Conservation (phyloP, 2,797 vertebrate species). For the Acrossocheilus wenchowensis region DNA sequence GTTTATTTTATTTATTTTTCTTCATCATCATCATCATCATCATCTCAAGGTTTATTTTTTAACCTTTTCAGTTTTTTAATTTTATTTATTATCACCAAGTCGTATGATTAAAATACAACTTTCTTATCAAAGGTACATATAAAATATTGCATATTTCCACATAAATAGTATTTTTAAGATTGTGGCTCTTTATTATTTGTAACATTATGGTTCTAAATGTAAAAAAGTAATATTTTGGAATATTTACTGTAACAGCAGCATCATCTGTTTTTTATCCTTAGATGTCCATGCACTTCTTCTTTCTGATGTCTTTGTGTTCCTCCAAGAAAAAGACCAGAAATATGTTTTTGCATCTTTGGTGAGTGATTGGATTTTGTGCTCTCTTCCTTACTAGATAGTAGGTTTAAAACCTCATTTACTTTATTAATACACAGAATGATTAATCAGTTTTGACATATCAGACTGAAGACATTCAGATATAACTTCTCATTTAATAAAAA, state of each 20-base stretch:
- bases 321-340: slow-evolving; percentile 99
- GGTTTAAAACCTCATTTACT: background rate
- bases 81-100: too few relatives aligned
- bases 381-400: background rate
- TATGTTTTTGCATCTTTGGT: slow-evolving; percentile 95
- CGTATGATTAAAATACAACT: background rate
- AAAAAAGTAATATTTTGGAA: background rate
- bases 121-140: background rate
- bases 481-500: background rate
- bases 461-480: background rate
- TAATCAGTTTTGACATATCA: background rate
- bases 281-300: slow-evolving; percentile 95
- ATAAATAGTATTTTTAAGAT: background rate
- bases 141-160: background rate
- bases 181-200: too few relatives aligned
- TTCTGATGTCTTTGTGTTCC: slow-evolving; percentile 91
- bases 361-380: slow-evolving; percentile 63
- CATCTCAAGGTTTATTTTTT: background rate
- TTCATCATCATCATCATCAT: too few relatives aligned
- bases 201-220: background rate
- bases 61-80: too few relatives aligned
- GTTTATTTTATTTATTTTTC: too few relatives aligned
- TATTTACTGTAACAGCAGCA: slow-evolving; percentile 12
- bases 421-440: too few relatives aligned
- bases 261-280: slow-evolving; percentile 65